Conservation (phyloP, 2,797 vertebrate species). For the Sebastes baramenuke region DNA sequence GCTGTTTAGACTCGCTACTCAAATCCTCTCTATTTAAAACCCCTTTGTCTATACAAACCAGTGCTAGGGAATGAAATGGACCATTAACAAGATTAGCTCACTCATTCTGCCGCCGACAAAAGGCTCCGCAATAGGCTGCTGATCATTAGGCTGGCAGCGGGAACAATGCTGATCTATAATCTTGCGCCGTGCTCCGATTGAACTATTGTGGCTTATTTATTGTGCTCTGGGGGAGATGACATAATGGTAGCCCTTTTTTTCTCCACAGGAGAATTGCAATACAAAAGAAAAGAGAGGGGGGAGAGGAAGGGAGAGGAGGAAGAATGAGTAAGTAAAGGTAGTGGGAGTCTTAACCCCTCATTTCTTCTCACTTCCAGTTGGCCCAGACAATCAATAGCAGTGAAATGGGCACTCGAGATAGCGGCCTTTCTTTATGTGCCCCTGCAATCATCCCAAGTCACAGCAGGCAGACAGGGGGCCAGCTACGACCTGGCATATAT, state of each 20-base stretch:
- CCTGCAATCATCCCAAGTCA: slow-evolving; percentile 33
- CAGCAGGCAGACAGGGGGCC: background rate
- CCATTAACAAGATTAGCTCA: slow-evolving; percentile 78
- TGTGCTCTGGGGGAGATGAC: slow-evolving; percentile 49
- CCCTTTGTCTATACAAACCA: slow-evolving; percentile 65
- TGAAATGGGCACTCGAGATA: slow-evolving; percentile 47
- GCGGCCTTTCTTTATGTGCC: slow-evolving; percentile 23
- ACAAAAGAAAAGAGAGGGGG: slow-evolving; percentile 10
- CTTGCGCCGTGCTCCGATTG: slow-evolving; percentile 48
- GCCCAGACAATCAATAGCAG: slow-evolving; percentile 39
- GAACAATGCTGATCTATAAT: slow-evolving; percentile 76
- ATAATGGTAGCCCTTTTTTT: slow-evolving; percentile 39
- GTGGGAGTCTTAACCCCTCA: slow-evolving; percentile 46
- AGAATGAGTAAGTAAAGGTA: slow-evolving; percentile 33
- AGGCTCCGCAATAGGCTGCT: slow-evolving; percentile 57
- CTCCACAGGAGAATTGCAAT: slow-evolving; percentile 14
- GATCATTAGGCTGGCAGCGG: slow-evolving; percentile 69
- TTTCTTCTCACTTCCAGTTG: slow-evolving; percentile 48
- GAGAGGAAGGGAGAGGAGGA: slow-evolving; percentile 1
- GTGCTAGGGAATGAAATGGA: slow-evolving; percentile 65
- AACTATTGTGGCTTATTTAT: slow-evolving; percentile 63
- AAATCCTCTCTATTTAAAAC: slow-evolving; percentile 69
- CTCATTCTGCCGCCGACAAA: slow-evolving; percentile 70
- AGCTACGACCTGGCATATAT: background rate
- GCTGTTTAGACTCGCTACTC: slow-evolving; percentile 65